These are phyloP conservation scores for Gryllus longicercus DNA, from an alignment of 2,888 invertebrate genomes.

Conservation along the genomic window DNA sequence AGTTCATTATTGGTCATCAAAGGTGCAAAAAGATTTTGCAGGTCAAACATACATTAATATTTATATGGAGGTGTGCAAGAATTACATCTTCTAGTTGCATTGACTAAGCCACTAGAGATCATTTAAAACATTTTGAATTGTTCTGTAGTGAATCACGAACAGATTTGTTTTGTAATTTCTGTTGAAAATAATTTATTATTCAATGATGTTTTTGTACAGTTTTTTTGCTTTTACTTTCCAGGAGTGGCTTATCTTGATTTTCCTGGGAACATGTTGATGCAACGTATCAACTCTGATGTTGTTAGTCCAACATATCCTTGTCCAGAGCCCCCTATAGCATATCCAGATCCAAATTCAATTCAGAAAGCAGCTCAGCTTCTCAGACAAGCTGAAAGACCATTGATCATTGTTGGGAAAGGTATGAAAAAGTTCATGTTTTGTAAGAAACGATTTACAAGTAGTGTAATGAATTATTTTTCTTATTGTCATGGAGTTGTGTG, in stretches of 20 bases:
- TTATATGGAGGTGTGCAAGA: no score
- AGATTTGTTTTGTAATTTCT: background rate
- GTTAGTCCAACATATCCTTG: slow-evolving; percentile 44
- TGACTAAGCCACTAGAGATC: no score
- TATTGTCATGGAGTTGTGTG: no score
- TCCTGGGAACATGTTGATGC: slow-evolving; percentile 76
- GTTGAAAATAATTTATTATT: background rate
- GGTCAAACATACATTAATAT: no score
- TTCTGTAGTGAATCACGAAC: background rate
- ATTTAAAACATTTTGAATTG: no score
- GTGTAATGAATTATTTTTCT: no score
- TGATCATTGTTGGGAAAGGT: slow-evolving; percentile 87
- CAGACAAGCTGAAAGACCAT: slow-evolving; percentile 69
- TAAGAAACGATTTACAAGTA: background rate
- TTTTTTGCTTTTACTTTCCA: slow-evolving; percentile 38
- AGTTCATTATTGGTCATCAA: no score
- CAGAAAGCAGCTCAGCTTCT: slow-evolving; percentile 67
- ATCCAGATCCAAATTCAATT: slow-evolving; percentile 69
- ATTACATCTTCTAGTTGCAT: no score
- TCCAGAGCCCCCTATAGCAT: slow-evolving; percentile 62
- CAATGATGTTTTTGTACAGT: background rate
- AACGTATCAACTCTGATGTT: slow-evolving; percentile 45
- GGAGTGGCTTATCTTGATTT: slow-evolving; percentile 83
- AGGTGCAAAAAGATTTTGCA: no score
- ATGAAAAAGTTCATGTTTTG: slow-evolving; percentile 26